A percentile compares a stretch with the other conserved stretches of the same genome.
Conservation (phyloP, 2,888 invertebrate species). For the Drosophila cognata region DNA sequence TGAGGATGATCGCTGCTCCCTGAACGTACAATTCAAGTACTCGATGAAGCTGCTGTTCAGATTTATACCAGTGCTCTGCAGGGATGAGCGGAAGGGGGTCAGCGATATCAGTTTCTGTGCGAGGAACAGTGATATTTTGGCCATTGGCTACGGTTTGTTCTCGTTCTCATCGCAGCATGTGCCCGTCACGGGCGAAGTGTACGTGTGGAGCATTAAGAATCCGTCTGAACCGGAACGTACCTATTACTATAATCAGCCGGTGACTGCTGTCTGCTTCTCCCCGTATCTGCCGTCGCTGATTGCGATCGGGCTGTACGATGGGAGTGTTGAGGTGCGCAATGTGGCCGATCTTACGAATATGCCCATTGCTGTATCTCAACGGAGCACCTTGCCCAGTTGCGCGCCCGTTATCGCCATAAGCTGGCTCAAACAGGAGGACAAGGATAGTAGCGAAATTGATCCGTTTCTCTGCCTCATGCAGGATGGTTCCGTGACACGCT, state of each 20-base stretch:
- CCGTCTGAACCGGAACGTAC: slow-evolving; percentile 90
- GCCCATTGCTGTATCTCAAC: slow-evolving; percentile 86
- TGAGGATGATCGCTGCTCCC: slow-evolving; percentile 87
- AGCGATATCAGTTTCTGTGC: slow-evolving; percentile 89
- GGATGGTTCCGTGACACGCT: slow-evolving; percentile 88
- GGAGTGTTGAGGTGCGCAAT: slow-evolving; percentile 90
- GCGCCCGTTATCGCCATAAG: slow-evolving; percentile 89
- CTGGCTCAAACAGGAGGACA: slow-evolving; percentile 86
- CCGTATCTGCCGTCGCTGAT: slow-evolving; percentile 89
- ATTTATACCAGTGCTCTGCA: slow-evolving; percentile 86
- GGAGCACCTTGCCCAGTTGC: slow-evolving; percentile 87
- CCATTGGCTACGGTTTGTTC: slow-evolving; percentile 90
- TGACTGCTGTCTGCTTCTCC: slow-evolving; percentile 90
- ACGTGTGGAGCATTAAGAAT: slow-evolving; percentile 93
- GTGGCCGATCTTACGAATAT: slow-evolving; percentile 86
- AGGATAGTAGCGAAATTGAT: slow-evolving; percentile 85
- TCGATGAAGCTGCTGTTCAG: slow-evolving; percentile 89
- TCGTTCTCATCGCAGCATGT: slow-evolving; percentile 86
- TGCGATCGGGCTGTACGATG: slow-evolving; percentile 91
- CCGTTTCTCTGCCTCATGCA: slow-evolving; percentile 87
- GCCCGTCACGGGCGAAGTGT: slow-evolving; percentile 87
- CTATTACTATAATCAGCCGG: slow-evolving; percentile 88
- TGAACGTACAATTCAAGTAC: slow-evolving; percentile 89
- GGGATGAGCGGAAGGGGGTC: slow-evolving; percentile 85
- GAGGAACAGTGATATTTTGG: slow-evolving; percentile 89